Base-by-base conservation (phyloP, 2,113 vertebrate genomes). In the Anser cygnoides region DNA sequence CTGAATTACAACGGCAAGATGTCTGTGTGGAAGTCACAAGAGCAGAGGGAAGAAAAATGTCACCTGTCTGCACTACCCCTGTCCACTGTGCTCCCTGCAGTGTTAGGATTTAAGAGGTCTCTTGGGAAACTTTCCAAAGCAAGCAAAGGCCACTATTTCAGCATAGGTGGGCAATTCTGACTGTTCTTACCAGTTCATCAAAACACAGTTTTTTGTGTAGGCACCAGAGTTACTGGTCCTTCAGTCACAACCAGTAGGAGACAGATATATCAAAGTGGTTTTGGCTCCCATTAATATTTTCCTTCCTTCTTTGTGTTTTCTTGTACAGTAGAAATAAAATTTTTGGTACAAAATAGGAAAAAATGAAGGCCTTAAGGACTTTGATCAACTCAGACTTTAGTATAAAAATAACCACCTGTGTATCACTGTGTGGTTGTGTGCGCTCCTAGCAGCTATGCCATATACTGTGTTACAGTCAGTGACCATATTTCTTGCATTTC, bases 11-110 rank as follows among this genome's bases (percentile, higher is more conserved):
- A 16, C 41, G 44, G 20, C 61, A 84, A 65, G 0, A 13, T 9
- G 41, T 2, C 33, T 2, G 7, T 0, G 49, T 0, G 28, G 20
- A 37, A 37, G 44, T 10, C 20, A 57, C 41, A 39, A 62, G 33
- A 62, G 22, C 0, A 0, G 41, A 52, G 31, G n/a, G 49, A 82
- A 52, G 33, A 52, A 68, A 82, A 72, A 43, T 2, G 7, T 37
- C 65, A 66, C 52, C 54, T 39, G 11, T 44, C 26, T 37, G 54
- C 43, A 62, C 49, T 43, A 13, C 6, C 26, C 25, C 63, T 15
- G 16, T 46, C 19, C 44, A 16, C 8, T 39, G 16, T 6, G 10
- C 11, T 84, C 57, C 80, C 49, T 59, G 68, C 72, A 15, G 35
- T 31, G 52, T 7, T 16, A 20, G 52, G 19, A 26, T 41, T 50